Base-by-base conservation (phyloP, 1,140 invertebrate genomes). In the Drosophila teissieri region DNA sequence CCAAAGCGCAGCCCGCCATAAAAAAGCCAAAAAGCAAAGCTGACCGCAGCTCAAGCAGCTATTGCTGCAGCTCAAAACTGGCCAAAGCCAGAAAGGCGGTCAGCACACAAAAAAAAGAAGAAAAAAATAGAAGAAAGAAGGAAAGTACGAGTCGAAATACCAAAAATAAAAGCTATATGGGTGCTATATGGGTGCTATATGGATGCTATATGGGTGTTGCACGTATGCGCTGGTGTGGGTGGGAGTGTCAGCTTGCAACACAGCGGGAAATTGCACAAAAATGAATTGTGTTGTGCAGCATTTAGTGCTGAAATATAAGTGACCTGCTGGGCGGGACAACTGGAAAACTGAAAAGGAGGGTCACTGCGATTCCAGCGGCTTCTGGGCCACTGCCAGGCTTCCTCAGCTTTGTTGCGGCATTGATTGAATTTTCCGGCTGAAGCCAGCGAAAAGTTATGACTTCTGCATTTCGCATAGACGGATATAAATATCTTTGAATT, bases 201-300 rank as follows among this genome's bases (percentile, higher is more conserved):
- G 24, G 11, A 78, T 70, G 48, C 48, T 63, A 56, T 57, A 64
- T 74, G 49, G 45, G 44, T 22, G 42, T 10, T 14, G 39, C 62
- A 10, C 19, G 14, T 39, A 39, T 14, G 14, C 4, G 14, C 4
- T 14, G n/a, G 39, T 39, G 58, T 40, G 56, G 36, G 42, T 24
- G 78, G 44, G 65, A 46, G 65, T 76, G 73, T 54, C 49, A 58
- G 77, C 72, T 61, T 80, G 68, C 52, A 60, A 61, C 79, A 73
- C 84, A 88, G 76, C 80, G 63, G 84, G 83, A 89, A 72, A 83
- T 89, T 78, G 62, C 80, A 89, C 77, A 80, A 74, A 70, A 84
- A 88, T 88, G 84, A 89, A 89, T 89, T 88, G 83, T 88, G 80
- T 88, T 82, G 83, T 85, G 73, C 78, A 68, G 83, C 83, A 88